Percentiles rank a stretch among this genome's conserved stretches.
phyloP scores from a whole-genome alignment of 2,888 invertebrate species.

The Ectobius pallidus region DNA sequence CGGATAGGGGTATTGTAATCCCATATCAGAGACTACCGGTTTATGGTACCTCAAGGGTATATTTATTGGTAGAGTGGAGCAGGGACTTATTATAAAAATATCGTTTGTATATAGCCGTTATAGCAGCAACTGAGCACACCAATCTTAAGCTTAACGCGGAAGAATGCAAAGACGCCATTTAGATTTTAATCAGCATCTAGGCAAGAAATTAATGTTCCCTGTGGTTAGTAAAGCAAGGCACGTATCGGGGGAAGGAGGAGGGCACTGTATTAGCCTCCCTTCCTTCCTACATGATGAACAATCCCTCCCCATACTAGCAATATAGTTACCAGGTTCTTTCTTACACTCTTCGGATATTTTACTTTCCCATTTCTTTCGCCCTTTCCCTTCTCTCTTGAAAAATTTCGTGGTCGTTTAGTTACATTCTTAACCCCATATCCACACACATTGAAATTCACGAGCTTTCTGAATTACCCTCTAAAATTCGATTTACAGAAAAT shows the following conservation, averaged over 20 bases:
- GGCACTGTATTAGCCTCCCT: background rate
- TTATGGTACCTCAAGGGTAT: too few species aligned
- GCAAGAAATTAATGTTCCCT: conserved; percentile 20
- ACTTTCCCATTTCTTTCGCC: background rate
- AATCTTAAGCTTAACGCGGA: background rate
- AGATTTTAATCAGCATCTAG: conserved; percentile 29
- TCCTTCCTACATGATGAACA: background rate
- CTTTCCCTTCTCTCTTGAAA: background rate
- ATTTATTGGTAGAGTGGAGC: too few species aligned
- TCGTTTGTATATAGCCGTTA: too few species aligned
- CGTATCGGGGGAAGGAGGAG: too few species aligned
- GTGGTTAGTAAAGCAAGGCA: conserved; percentile 15
- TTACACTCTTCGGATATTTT: too few species aligned
- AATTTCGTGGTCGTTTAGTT: background rate
- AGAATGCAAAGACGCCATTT: background rate
- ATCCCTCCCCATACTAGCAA: too few species aligned
- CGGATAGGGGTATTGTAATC: too few species aligned
- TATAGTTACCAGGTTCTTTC: too few species aligned
- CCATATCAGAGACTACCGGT: too few species aligned
- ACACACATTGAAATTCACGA: too few species aligned
- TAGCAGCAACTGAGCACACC: too few species aligned
- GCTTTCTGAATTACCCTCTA: background rate
- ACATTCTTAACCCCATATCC: background rate
- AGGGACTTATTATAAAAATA: too few species aligned
- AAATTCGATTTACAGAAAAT: conserved; percentile 14